Conservation (phyloP, 1,140 invertebrate species). For the Cardiocondyla obscurior region DNA sequence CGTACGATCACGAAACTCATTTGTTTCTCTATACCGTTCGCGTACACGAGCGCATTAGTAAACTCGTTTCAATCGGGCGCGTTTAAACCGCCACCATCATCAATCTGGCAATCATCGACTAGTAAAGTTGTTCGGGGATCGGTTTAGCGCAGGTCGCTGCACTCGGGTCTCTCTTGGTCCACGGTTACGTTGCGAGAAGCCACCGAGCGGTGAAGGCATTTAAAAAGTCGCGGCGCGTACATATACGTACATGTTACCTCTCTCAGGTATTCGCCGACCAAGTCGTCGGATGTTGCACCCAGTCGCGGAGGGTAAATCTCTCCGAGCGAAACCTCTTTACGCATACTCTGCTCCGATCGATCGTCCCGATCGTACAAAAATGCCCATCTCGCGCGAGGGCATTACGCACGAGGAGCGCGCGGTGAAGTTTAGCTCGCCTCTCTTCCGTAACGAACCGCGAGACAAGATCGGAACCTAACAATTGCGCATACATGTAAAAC, state of each 20-base stretch:
- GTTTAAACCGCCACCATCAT: constrained; percentile 34
- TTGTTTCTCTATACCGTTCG: constrained; percentile 71
- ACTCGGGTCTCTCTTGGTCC: background rate
- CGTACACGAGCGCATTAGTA: constrained; percentile 54
- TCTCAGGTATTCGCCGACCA: constrained; percentile 20
- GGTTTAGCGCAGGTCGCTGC: constrained; percentile 1
- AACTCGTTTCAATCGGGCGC: constrained; percentile 61
- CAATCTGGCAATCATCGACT: constrained; percentile 32
- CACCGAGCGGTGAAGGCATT: constrained; percentile 50
- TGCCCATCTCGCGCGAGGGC: constrained; percentile 43
- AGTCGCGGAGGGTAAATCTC: constrained; percentile 44
- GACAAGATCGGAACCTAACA: constrained; percentile 73
- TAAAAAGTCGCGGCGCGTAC: constrained; percentile 31
- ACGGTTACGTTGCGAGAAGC: constrained; percentile 1
- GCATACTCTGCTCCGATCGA: background rate
- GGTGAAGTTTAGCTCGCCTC: no score
- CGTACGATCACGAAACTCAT: constrained; percentile 74
- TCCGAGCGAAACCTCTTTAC: constrained; percentile 16
- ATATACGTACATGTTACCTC: constrained; percentile 29
- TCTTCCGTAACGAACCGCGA: constrained; percentile 66
- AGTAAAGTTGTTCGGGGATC: constrained; percentile 29
- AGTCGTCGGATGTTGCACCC: background rate
- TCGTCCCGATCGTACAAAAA: constrained; percentile 64
- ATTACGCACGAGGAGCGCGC: constrained; percentile 62
- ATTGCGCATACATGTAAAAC: constrained; percentile 76